Base-by-base conservation (phyloP, 2,888 invertebrate genomes). In the Leistus spinibarbis region DNA sequence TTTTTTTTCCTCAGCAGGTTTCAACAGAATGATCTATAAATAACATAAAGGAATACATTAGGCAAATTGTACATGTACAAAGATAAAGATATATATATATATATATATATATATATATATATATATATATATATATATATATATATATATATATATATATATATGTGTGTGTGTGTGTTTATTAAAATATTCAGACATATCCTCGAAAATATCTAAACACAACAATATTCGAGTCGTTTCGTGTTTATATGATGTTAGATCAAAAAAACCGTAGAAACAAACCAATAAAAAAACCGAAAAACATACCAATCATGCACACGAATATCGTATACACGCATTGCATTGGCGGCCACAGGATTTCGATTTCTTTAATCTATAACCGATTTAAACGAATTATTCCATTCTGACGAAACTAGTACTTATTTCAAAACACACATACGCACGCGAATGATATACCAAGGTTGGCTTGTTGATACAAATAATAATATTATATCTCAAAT, bases 321-420 rank as follows among this genome's bases (percentile, higher is more conserved):
- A 69, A 69, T 60, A 57, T 56, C 27, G 60, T 60, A 57, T 60
- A 69, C 40, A 69, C 57, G 60, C 57, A 68, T 56, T 13, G 40
- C 40, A 7, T 40, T 40, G 57, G 60, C 57, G 60, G 24, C 17
- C 40, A 57, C 69, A 20, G 1, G 27, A 40, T 40, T 64, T 71
- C 63, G 27, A 62, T 71, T 70, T 64, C 71, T 64, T 71, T 71
- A 71, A 71, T 71, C 71, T 71, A 63, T 64, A 64, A 64, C 54
- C 24, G 64, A 64, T 60, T 71, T 71, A 24, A 63, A 63, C 53
- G 3, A 54, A 64, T 64, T 23, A 64, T 53, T 62, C 53, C 27
- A 54, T 19, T 40, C 64, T 22, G 17, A 40, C 24, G 2, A 2
- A 23, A 23, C 24, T 23, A 23, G n/a, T 19, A 13, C n/a, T n/a